Evolutionary conservation across 1,140 invertebrate genomes (phyloP).

Genomic region (Temnothorax curvispinosus): DNA sequence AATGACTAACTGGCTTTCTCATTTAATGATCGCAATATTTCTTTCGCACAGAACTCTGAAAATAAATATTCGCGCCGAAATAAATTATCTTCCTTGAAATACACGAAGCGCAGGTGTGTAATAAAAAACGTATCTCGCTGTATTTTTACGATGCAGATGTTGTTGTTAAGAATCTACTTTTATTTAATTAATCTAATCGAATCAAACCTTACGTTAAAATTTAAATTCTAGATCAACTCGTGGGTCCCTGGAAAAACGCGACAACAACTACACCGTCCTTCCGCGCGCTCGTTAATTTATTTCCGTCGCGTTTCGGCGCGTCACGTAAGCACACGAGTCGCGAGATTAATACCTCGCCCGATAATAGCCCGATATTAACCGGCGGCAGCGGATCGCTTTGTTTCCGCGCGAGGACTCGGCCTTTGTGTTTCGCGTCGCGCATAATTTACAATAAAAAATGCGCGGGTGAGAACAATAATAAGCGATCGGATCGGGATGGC

Average conservation of each 20-base stretch:
- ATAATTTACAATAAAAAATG: slow-evolving; percentile 50
- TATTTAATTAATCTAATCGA: not conserved
- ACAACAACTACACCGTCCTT: not conserved
- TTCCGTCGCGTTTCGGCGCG: slow-evolving; percentile 12
- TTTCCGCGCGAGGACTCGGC: slow-evolving; percentile 6
- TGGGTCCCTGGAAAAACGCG: not conserved
- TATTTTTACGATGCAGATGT: not conserved
- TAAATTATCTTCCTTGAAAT: not conserved
- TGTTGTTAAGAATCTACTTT: too few species aligned
- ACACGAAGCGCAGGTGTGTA: not conserved
- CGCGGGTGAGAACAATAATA: slow-evolving; percentile 1
- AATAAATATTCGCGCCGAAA: slow-evolving; percentile 1
- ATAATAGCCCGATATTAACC: slow-evolving; percentile 38
- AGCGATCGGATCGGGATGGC: not conserved
- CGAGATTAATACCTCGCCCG: slow-evolving; percentile 12
- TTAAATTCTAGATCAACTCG: not conserved
- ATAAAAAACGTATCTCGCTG: not conserved
- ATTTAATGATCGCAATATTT: not conserved
- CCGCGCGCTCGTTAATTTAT: slow-evolving; percentile 23
- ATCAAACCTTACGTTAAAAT: not conserved
- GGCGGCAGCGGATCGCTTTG: not conserved
- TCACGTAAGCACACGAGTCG: slow-evolving; percentile 23
- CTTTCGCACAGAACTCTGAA: not conserved
- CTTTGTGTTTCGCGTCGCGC: slow-evolving; percentile 18
- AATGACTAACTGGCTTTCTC: not conserved